Conservation (phyloP, 2,113 vertebrate species). For the Suncus etruscus region DNA sequence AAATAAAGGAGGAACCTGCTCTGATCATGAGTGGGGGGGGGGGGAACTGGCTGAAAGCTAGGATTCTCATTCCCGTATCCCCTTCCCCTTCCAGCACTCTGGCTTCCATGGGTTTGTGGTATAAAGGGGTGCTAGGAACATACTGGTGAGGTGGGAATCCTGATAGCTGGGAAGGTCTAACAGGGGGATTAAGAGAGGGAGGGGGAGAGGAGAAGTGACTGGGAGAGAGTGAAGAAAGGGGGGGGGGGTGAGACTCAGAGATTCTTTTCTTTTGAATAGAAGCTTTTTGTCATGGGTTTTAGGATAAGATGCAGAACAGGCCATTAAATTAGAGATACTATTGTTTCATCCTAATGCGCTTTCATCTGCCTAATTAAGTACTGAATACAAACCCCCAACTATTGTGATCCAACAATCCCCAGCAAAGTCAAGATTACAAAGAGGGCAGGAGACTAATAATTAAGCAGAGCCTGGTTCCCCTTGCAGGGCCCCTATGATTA, state of each 20-base stretch:
- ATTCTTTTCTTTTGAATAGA: constrained; percentile 18
- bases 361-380: constrained; percentile 78
- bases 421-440: constrained; percentile 61
- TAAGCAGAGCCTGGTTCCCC: constrained; percentile 32
- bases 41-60: fast-evolving
- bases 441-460: constrained; percentile 66
- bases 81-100: fast-evolving
- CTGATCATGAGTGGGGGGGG: too few species aligned
- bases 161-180: not conserved
- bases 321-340: constrained; percentile 72
- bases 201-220: not conserved
- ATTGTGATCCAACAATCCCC: constrained; percentile 66
- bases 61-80: not conserved
- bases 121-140: too few species aligned
- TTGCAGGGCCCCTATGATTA: not conserved
- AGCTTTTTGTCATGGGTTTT: constrained; percentile 54
- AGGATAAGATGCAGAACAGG: constrained; percentile 44
- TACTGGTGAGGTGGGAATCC: not conserved
- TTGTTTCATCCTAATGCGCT: constrained; percentile 64
- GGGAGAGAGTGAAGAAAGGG: not conserved
- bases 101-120: not conserved
- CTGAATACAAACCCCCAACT: constrained; percentile 56
- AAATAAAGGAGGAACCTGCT: not conserved
- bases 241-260: not conserved
- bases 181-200: not conserved